Evolutionary conservation across 1,140 invertebrate genomes (phyloP).

Genomic region (Chionoecetes opilio): DNA sequence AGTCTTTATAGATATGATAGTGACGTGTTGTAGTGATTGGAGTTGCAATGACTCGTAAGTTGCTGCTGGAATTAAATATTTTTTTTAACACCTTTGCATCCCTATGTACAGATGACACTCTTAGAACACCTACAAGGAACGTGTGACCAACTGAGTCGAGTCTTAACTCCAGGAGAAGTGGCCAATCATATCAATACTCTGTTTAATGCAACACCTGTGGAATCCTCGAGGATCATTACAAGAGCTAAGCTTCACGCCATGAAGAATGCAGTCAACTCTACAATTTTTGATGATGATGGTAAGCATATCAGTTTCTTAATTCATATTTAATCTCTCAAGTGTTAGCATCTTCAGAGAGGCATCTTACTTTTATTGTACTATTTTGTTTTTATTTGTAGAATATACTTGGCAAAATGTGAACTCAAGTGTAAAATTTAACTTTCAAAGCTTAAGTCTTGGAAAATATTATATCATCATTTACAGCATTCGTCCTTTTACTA

Average conservation of each 20-base stretch:
- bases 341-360: too few species aligned
- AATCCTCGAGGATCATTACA: slow-evolving; percentile 85
- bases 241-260: slow-evolving; percentile 81
- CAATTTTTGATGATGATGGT: slow-evolving; percentile 80
- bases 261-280: slow-evolving; percentile 76
- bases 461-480: too few species aligned
- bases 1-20: not conserved
- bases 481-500: too few species aligned
- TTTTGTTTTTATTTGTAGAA: too few species aligned
- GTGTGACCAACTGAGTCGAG: slow-evolving; percentile 78
- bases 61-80: too few species aligned
- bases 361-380: too few species aligned
- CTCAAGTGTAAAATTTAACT: too few species aligned
- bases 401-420: too few species aligned
- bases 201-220: slow-evolving; percentile 87
- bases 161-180: slow-evolving; percentile 74
- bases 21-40: too few species aligned
- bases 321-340: too few species aligned
- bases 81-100: not conserved
- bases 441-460: too few species aligned
- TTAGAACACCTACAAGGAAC: slow-evolving; percentile 80
- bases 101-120: slow-evolving; percentile 72
- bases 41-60: too few species aligned
- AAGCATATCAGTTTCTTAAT: not conserved
- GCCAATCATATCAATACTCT: slow-evolving; percentile 76